Evolutionary conservation across 2,888 invertebrate species (phyloP).

Genomic region (Drosophila mimica): DNA sequence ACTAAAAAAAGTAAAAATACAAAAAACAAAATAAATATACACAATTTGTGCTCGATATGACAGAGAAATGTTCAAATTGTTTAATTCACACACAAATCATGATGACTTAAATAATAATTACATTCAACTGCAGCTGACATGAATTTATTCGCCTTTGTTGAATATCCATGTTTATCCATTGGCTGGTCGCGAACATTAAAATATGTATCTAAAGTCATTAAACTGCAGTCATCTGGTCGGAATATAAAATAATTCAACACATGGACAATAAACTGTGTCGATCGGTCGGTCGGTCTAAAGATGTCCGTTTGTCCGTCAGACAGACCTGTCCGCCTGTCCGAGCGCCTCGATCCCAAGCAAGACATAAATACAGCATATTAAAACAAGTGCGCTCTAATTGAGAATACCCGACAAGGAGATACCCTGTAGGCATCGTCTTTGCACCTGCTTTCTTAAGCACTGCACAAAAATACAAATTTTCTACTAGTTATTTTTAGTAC

Average conservation of each 20-base stretch:
- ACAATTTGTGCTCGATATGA: not conserved
- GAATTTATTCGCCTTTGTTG: constrained; percentile 10
- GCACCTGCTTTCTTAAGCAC: too few species aligned
- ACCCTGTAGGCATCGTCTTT: not conserved
- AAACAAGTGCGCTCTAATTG: not conserved
- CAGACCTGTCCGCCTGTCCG: not conserved
- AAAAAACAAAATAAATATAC: too few species aligned
- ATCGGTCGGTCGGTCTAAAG: not conserved
- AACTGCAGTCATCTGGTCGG: constrained; percentile 9
- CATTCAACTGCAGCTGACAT: not conserved
- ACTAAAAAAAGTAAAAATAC: not conserved
- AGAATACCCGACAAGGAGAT: not conserved
- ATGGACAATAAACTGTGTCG: constrained; percentile 12
- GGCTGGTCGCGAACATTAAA: not conserved
- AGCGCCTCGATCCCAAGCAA: not conserved
- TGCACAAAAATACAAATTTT: not conserved
- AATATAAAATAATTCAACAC: constrained; percentile 7
- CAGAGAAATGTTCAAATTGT: not conserved
- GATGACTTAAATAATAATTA: not conserved
- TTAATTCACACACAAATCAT: constrained; percentile 2
- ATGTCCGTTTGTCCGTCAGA: not conserved
- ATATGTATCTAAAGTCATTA: constrained; percentile 1
- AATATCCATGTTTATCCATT: not conserved
- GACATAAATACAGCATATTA: not conserved
- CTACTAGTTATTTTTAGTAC: not conserved